These are phyloP conservation scores for Linnaemya tessellans DNA, from an alignment of 2,888 invertebrate genomes.

Conservation along the genomic window DNA sequence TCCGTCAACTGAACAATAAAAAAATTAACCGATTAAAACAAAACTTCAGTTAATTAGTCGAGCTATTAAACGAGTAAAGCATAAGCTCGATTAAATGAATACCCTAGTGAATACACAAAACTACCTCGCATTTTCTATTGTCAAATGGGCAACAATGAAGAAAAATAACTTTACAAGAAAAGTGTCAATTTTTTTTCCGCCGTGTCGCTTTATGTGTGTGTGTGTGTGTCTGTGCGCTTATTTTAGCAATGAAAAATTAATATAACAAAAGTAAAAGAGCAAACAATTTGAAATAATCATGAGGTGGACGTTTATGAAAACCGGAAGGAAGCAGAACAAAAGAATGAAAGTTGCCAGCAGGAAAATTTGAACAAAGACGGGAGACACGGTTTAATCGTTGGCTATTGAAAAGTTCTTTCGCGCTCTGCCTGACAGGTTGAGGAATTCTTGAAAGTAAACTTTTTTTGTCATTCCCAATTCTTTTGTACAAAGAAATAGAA, in stretches of 20 bases:
- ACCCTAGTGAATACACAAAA: not conserved
- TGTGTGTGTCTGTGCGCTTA: not conserved
- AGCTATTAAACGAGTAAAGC: too few species aligned
- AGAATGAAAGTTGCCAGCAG: not conserved
- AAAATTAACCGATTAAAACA: too few species aligned
- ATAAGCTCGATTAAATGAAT: not conserved
- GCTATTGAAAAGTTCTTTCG: too few species aligned
- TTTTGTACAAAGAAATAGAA: not conserved
- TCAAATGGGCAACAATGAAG: slow-evolving; percentile 1
- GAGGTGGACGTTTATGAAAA: slow-evolving; percentile 14
- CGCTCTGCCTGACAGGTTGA: too few species aligned
- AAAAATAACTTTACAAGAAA: slow-evolving; percentile 19
- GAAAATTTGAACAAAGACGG: not conserved
- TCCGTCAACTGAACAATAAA: too few species aligned
- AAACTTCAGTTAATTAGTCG: too few species aligned
- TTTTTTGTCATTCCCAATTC: too few species aligned
- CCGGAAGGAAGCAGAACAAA: slow-evolving; percentile 6
- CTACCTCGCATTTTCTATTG: not conserved
- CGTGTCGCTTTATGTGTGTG: not conserved
- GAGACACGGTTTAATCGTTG: too few species aligned
- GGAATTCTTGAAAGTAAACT: too few species aligned
- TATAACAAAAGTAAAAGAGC: slow-evolving; percentile 21
- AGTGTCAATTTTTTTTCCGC: not conserved
- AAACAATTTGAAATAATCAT: slow-evolving; percentile 17
- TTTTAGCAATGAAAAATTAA: slow-evolving; percentile 32